These are phyloP conservation scores for Corbicula japonica DNA, from an alignment of 2,888 invertebrate species.

Conservation along the genomic window DNA sequence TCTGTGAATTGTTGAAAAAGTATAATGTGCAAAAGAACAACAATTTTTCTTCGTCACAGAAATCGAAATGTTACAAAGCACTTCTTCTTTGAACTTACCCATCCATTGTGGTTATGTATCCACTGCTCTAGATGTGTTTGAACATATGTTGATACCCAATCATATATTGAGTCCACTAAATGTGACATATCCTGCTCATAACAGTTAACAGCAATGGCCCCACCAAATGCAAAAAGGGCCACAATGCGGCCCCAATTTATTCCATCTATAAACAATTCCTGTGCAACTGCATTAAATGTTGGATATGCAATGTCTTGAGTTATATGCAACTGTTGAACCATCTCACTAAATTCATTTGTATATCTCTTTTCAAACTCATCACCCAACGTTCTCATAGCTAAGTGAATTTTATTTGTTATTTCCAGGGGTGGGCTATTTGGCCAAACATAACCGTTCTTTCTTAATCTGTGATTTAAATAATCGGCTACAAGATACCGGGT, in stretches of 20 bases:
- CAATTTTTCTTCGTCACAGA: too few relatives aligned
- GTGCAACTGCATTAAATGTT: constrained; percentile 86
- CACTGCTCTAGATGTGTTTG: constrained; percentile 84
- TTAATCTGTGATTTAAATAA: constrained; percentile 80
- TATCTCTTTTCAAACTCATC: constrained; percentile 85
- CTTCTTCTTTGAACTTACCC: too few relatives aligned
- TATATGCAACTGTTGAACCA: constrained; percentile 84
- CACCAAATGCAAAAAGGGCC: constrained; percentile 86
- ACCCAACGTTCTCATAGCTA: constrained; percentile 81
- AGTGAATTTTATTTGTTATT: constrained; percentile 71
- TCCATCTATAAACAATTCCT: constrained; percentile 86
- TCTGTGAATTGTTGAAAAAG: too few relatives aligned
- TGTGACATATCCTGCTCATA: constrained; percentile 83
- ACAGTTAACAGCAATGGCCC: constrained; percentile 85
- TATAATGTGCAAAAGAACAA: too few relatives aligned
- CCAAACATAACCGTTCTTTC: constrained; percentile 88
- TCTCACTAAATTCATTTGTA: constrained; percentile 82
- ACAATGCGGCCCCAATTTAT: constrained; percentile 87
- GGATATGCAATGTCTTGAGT: constrained; percentile 83
- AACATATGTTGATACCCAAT: constrained; percentile 86
- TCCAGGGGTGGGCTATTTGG: constrained; percentile 86
- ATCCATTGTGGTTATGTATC: constrained; percentile 86
- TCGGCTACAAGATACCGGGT: constrained; percentile 80
- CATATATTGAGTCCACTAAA: constrained; percentile 85
- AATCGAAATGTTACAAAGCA: background rate